Base-by-base conservation (phyloP, 1,140 invertebrate species). In the Arctopsyche grandis region DNA sequence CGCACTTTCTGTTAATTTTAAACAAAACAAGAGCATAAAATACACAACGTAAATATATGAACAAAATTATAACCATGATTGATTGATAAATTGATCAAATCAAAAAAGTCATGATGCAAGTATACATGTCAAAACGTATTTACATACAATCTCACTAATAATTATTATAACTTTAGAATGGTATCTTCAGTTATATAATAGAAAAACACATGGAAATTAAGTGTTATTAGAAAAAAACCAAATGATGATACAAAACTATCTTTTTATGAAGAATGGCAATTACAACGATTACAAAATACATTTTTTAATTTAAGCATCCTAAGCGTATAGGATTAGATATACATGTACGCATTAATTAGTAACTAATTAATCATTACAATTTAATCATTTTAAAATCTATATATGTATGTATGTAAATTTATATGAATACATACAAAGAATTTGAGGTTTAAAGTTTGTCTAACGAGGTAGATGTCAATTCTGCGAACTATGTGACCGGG, bases 291-390 rank as follows among this genome's bases (percentile, higher is more conserved):
- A 66, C 24, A 26, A 66, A 66, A 58, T 69, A 69, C 38, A 43
- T 70, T 29, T 29, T 56, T 75, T 76, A 66, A 58, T 58, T 29
- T 73, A 79, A 66, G 73, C 75, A 80, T 80, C 79, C 79, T 80
- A 80, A 75, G 48, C 9, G 12, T 43, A 66, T 80, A 80, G 79
- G 79, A 80, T 80, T 29, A 77, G 19, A 76, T 69, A 80, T 75
- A 52, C 63, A 66, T 26, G 9, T 24, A 66, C 26, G 24, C 10
- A 5, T 52, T 14, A 12, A 5, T 3, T 52, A 52, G 10, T 52
- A 5, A 52, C 12, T 52, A 4, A 38, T 38, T 38, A 38, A 38
- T 7, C 1, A 38, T 4, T 4, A 38, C 1, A 38, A 38, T 38
- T 38, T 38, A 38, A 38, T 4, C 29, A 38, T 38, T 38, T 1